These are phyloP conservation scores for Platycheirus albimanus DNA, from an alignment of 2,888 invertebrate species.

Conservation along the genomic window DNA sequence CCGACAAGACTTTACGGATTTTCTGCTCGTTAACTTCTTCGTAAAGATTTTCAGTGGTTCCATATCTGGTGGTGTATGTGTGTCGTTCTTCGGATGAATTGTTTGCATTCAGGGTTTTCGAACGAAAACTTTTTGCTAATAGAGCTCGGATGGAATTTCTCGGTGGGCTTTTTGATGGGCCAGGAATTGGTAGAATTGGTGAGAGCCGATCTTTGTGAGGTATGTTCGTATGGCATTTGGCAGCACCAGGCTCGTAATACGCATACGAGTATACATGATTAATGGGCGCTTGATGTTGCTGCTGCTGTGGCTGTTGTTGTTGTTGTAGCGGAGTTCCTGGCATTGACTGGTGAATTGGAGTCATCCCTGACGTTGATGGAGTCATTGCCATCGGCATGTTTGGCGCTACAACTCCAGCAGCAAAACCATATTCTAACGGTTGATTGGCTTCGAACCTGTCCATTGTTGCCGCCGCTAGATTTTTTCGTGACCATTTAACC, in stretches of 20 bases:
- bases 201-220: slow-evolving; percentile 81
- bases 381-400: slow-evolving; percentile 54
- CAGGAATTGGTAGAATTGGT: slow-evolving; percentile 75
- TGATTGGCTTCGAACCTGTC: slow-evolving; percentile 85
- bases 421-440: slow-evolving; percentile 80
- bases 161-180: slow-evolving; percentile 81
- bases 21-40: slow-evolving; percentile 82
- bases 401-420: slow-evolving; percentile 80
- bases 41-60: slow-evolving; percentile 88
- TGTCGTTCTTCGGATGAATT: slow-evolving; percentile 83
- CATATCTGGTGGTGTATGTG: slow-evolving; percentile 90
- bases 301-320: slow-evolving; percentile 74
- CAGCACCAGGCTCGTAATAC: slow-evolving; percentile 89
- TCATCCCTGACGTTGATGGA: slow-evolving; percentile 47
- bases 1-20: slow-evolving; percentile 82
- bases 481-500: slow-evolving; percentile 86
- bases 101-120: slow-evolving; percentile 79
- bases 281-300: slow-evolving; percentile 76
- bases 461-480: slow-evolving; percentile 87
- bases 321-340: slow-evolving; percentile 78
- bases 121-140: slow-evolving; percentile 81
- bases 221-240: slow-evolving; percentile 86
- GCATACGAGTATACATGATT: slow-evolving; percentile 91
- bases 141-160: slow-evolving; percentile 81
- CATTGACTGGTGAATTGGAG: slow-evolving; percentile 60